phyloP scores from a whole-genome alignment of 2,113 vertebrate genomes.

The Toxostoma redivivum region DNA sequence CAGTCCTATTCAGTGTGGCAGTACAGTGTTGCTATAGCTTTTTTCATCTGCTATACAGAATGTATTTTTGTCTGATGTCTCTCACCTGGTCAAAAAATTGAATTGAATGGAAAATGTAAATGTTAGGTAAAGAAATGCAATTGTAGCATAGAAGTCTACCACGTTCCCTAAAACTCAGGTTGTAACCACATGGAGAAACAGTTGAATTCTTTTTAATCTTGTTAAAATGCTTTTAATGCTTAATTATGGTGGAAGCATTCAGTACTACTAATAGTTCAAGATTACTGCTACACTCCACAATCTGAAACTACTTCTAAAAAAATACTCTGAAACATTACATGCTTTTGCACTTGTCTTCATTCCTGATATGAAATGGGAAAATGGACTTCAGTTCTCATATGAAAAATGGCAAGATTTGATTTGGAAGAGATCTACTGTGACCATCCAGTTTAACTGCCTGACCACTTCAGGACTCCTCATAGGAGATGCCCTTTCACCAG shows the following conservation, averaged over 20 bases:
- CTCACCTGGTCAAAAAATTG: not conserved
- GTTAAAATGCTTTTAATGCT: not conserved
- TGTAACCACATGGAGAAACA: not conserved
- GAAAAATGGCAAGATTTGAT: not conserved
- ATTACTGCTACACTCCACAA: not conserved
- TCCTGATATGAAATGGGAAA: not conserved
- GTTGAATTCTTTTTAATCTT: not conserved
- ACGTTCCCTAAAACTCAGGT: not conserved
- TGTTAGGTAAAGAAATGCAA: not conserved
- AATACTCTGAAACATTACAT: not conserved
- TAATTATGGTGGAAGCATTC: not conserved
- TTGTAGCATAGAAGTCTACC: not conserved
- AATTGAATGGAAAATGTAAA: not conserved
- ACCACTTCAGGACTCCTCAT: not conserved
- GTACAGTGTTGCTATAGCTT: not conserved
- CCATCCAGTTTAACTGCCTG: not conserved
- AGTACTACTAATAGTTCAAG: not conserved
- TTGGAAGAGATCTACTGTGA: not conserved
- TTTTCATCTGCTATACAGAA: not conserved
- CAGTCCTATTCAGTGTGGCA: not conserved
- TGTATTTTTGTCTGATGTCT: not conserved
- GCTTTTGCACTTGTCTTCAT: not conserved
- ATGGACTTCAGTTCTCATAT: not conserved
- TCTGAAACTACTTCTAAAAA: not conserved
- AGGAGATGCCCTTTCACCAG: not conserved